A percentile compares a stretch with the other conserved stretches of the same genome.
Evolutionary conservation across 2,888 invertebrate genomes (phyloP).

Genomic region (Griposia aprilina): DNA sequence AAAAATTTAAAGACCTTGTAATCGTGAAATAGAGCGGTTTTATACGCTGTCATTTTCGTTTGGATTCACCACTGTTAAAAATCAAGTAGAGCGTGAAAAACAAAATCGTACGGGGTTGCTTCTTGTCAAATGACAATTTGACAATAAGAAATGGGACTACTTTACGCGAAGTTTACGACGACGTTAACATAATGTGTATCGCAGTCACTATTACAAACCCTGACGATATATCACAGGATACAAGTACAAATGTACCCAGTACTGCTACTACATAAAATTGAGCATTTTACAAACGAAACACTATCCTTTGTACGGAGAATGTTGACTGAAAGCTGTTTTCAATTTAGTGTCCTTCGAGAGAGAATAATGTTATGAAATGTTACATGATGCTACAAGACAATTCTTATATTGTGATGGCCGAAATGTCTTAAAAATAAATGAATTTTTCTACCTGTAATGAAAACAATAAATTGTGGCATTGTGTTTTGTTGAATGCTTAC

Average conservation of each 20-base stretch:
- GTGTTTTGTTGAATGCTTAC: not conserved
- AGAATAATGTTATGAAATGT: not conserved
- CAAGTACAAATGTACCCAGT: not conserved
- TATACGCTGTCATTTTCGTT: too few relatives aligned
- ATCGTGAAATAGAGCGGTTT: too few relatives aligned
- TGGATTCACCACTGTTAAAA: too few relatives aligned
- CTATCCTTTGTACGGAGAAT: constrained; percentile 4
- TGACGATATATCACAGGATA: constrained; percentile 39
- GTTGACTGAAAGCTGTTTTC: constrained; percentile 7
- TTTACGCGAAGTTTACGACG: constrained; percentile 38
- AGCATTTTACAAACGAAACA: constrained; percentile 21
- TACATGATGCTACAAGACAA: not conserved
- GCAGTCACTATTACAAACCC: constrained; percentile 27
- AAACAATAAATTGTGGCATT: not conserved
- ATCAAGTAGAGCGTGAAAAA: too few relatives aligned
- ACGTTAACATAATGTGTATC: constrained; percentile 30
- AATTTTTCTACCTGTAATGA: not conserved
- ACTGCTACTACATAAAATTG: not conserved
- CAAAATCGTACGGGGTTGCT: too few relatives aligned
- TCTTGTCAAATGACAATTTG: too few relatives aligned
- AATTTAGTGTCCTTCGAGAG: not conserved
- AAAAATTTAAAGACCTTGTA: too few relatives aligned
- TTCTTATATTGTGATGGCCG: too few relatives aligned
- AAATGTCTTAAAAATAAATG: not conserved
- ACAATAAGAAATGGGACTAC: constrained; percentile 5